Percentiles rank a stretch among this genome's conserved stretches.
Evolutionary conservation across 2,113 vertebrate genomes (phyloP).

Genomic region (Benitochromis conjunctus): DNA sequence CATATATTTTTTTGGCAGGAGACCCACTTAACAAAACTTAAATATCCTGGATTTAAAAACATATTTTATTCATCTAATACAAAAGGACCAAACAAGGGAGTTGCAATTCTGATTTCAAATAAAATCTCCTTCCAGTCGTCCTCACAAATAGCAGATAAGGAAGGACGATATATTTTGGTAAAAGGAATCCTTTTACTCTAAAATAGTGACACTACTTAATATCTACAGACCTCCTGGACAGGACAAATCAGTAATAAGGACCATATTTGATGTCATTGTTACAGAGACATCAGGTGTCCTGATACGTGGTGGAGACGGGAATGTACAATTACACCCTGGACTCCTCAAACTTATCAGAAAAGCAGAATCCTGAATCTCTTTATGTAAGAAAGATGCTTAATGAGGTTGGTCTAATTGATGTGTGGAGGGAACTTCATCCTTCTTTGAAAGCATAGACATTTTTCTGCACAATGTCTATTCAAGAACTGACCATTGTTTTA

Average conservation of each 20-base stretch:
- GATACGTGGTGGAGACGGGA: neutral
- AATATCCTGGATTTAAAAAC: no score
- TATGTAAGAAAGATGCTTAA: no score
- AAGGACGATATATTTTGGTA: neutral
- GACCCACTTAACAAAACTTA: no score
- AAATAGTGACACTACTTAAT: fast-evolving
- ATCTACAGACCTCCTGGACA: neutral
- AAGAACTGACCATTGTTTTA: fast-evolving
- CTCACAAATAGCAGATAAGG: no score
- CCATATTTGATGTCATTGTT: neutral
- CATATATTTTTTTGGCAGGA: no score
- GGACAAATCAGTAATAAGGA: fast-evolving
- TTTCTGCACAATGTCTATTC: neutral
- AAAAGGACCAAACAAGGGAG: no score
- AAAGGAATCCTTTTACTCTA: neutral
- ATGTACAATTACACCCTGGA: neutral
- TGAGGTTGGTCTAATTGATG: no score
- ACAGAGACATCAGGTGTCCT: neutral
- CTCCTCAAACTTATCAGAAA: neutral
- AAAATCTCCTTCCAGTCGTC: no score
- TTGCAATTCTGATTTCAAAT: no score
- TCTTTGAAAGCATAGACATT: neutral
- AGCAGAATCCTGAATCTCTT: fast-evolving
- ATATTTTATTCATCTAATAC: no score
- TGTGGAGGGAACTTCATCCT: no score